These are phyloP conservation scores for Drosophila prostipennis DNA, from an alignment of 2,888 invertebrate genomes.

Conservation along the genomic window DNA sequence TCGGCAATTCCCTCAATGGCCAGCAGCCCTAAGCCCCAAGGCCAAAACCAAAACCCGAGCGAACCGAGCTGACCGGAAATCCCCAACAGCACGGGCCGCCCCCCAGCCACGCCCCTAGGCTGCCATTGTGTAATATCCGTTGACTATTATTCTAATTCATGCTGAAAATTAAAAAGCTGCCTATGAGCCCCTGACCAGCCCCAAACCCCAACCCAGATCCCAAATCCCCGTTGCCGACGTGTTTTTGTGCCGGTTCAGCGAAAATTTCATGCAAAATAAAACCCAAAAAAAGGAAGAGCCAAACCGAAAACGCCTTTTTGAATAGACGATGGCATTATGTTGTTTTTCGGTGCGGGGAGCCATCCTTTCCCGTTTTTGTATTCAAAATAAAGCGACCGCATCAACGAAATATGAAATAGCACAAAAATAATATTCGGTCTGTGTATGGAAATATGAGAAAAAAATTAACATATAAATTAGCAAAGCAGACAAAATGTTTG, in stretches of 20 bases:
- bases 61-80: slow-evolving; percentile 68
- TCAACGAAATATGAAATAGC: slow-evolving; percentile 68
- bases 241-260: slow-evolving; percentile 49
- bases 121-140: slow-evolving; percentile 70
- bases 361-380: slow-evolving; percentile 63
- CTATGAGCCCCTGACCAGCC: slow-evolving; percentile 43
- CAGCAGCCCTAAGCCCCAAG: slow-evolving; percentile 31
- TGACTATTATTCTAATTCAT: slow-evolving; percentile 77
- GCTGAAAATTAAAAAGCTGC: slow-evolving; percentile 73
- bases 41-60: slow-evolving; percentile 25
- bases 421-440: slow-evolving; percentile 59
- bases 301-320: slow-evolving; percentile 58
- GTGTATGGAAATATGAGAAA: slow-evolving; percentile 48
- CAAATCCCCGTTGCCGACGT: slow-evolving; percentile 3
- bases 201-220: slow-evolving; percentile 20
- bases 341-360: slow-evolving; percentile 21
- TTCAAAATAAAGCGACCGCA: slow-evolving; percentile 72
- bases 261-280: slow-evolving; percentile 71
- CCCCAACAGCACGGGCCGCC: slow-evolving; percentile 47
- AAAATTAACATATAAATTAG: slow-evolving; percentile 68
- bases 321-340: slow-evolving; percentile 52
- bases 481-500: slow-evolving; percentile 47
- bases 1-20: slow-evolving; percentile 44
- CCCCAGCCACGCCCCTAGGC: slow-evolving; percentile 17
- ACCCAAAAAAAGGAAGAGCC: slow-evolving; percentile 45